These are phyloP conservation scores for fruit fly (Drosophila melanogaster) DNA, from an alignment of 1,140 invertebrate species.

Conservation along the genomic window Release_6_plus_ISO1_MT NT_033777.3:30419001-30419500, in stretches of 20 bases:
- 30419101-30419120: constrained; percentile 62
- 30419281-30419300: constrained; percentile 9
- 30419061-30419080: neutral
- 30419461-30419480: neutral
- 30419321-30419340: constrained; percentile 1
- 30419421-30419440: constrained; percentile 8
- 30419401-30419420: constrained; percentile 47
- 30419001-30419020: constrained; percentile 51
- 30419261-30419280: neutral
- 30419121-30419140: neutral
- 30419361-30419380: constrained; percentile 43
- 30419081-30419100: constrained; percentile 63
- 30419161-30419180: constrained; percentile 20
- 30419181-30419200: constrained; percentile 24
- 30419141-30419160: constrained; percentile 49
- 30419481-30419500: neutral
- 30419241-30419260: neutral
- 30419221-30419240: constrained; percentile 61
- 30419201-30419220: constrained; percentile 45
- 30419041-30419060: neutral
- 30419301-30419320: constrained; percentile 27
- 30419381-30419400: constrained; percentile 14
- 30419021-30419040: constrained; percentile 40
- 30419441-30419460: constrained; percentile 5
- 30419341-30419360: constrained; percentile 24